Conservation (phyloP, 2,888 invertebrate species). For the Eupeodes latifasciatus region DNA sequence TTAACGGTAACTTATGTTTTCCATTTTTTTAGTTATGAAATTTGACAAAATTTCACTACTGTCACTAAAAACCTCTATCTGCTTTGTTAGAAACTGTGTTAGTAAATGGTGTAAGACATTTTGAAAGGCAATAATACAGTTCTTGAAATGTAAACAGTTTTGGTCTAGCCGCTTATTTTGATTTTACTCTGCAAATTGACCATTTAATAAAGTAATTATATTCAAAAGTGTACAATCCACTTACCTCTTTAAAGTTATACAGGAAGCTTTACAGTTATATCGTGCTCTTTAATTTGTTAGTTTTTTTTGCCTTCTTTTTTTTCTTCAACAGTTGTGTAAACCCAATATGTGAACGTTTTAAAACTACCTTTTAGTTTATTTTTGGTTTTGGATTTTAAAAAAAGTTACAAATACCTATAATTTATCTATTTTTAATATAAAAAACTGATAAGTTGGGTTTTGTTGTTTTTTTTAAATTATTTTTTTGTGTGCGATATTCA, state of each 20-base stretch:
- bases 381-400: background rate
- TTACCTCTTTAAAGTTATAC: conserved; percentile 22
- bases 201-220: background rate
- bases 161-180: too few species aligned
- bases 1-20: too few species aligned
- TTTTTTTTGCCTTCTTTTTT: background rate
- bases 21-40: too few species aligned
- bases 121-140: too few species aligned
- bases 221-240: background rate
- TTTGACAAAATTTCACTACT: too few species aligned
- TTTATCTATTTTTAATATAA: background rate
- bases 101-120: too few species aligned
- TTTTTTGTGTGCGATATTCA: conserved; percentile 11
- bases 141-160: too few species aligned
- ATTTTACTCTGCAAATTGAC: too few species aligned
- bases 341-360: background rate
- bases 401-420: conserved; percentile 2
- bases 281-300: conserved; percentile 10
- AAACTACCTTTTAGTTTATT: background rate
- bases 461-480: background rate
- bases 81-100: too few species aligned
- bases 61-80: too few species aligned
- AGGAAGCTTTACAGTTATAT: conserved; percentile 28
- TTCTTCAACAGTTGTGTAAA: background rate
- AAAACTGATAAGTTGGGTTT: background rate